Evolutionary conservation across 1,140 invertebrate genomes (phyloP), one percentile per base, ranked within the genome.

Genomic region (Apis laboriosa): DNA sequence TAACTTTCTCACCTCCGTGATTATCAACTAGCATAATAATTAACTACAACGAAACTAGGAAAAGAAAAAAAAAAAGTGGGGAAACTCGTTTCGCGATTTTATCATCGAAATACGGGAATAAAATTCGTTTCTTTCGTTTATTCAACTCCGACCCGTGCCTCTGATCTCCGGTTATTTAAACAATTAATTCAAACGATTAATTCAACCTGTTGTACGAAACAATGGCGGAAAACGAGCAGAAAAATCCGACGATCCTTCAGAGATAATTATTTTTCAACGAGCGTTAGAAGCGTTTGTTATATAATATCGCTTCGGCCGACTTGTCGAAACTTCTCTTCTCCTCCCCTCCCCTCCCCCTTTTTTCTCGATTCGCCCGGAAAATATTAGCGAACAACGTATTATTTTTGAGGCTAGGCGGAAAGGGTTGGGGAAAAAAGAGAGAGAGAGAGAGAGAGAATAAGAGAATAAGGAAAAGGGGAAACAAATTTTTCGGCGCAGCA

Each of bases 321-420:
- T 80, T 53, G 73, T 58, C 72, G 80, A 60, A 24, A n/a, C 55
- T 34, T 34, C 9, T 34, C 1, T 15, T 28, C 28, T 70, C 21
- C 12, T 13, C 17, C 9, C 13, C 12, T n/a, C 19, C 19, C 8
- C 17, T 24, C 19, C 19, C 19, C 19, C 19, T 13, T 28, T 4
- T 34, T 74, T 56, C 34, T 58, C 34, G 17, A 60, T 80, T 72
- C 77, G 56, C 28, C 34, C 5, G 78, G 28, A 55, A 74, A 81
- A 81, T 81, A 81, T 81, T 81, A 81, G 63, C 75, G 80, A 77
- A 71, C 66, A 51, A 75, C 53, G 79, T 77, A 71, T 83, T 83
- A 66, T 83, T 77, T 64, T 17, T 12, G 49, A 63, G 55, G 17
- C 15, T 8, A 34, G 34, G 53, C 15, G 67, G 21, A 67, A 21